Base-by-base conservation (phyloP, 2,113 vertebrate species). In the Girardinichthys multiradiatus region DNA sequence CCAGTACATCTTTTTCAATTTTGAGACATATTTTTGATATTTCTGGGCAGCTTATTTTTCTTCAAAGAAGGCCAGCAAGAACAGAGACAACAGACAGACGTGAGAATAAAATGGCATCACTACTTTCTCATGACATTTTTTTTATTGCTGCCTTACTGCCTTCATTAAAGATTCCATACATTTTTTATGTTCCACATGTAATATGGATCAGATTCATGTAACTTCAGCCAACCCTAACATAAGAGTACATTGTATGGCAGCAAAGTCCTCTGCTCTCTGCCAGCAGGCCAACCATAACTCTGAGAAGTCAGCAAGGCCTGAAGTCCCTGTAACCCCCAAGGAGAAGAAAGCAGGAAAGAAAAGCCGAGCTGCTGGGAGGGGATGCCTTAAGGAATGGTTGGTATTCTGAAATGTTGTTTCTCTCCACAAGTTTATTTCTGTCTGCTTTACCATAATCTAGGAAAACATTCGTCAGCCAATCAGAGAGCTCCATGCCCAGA, bases 361-460 rank as follows among this genome's bases (percentile, higher is more conserved):
- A 82, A 82, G 31, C 33, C 67, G 13, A 76, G 37, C 39, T 74
- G 13, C 75, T 68, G 91, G 88, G 87, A 91, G 92, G 91, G 84
- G 89, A 76, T 62, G 15, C 57, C 76, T 70, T 42, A 28, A 82
- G 89, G 91, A 92, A 94, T 93, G 81, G 81, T 59, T 88, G 89
- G 92, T 90, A 93, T 94, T 92, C 77, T 72, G 39, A 83, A 85
- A 88, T 88, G 79, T 90, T 91, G 78, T 91, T 91, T 83, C 86
- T 69, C 76, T 80, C 65, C 77, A 73, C 81, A 72, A 85, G 87
- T 89, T 85, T 91, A 86, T 90, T 91, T 92, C 69, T 84, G 83
- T 87, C 77, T 77, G 29, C 39, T 79, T 81, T 67, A 85, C 81
- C 76, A 11, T 31, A 29, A 27, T 72, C 69, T 37, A 48, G 54